A percentile compares a stretch with the other conserved stretches of the same genome.
Conservation (phyloP, 1,140 invertebrate genomes). For the Leguminivora glycinivorella region DNA sequence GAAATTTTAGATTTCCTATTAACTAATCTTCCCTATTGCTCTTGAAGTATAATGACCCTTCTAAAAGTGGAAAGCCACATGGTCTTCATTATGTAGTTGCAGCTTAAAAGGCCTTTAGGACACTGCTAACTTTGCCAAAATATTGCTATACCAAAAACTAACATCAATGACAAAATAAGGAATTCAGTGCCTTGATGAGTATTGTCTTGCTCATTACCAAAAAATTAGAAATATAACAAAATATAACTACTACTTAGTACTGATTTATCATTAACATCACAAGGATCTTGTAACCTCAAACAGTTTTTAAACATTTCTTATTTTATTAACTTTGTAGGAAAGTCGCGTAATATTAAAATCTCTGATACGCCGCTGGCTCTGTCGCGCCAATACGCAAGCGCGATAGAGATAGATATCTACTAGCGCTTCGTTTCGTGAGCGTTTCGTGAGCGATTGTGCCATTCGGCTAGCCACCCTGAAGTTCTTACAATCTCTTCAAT, state of each 20-base stretch:
- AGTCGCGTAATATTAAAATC: too few species aligned
- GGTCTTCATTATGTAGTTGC: not conserved
- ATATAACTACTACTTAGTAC: not conserved
- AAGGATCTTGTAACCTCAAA: not conserved
- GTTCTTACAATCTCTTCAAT: too few species aligned
- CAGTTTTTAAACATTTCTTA: not conserved
- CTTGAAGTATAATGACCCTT: too few species aligned
- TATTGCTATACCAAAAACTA: conserved; percentile 10
- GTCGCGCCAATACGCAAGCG: too few species aligned
- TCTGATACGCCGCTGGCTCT: too few species aligned
- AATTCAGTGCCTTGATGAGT: conserved; percentile 46
- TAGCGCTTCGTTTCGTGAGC: too few species aligned
- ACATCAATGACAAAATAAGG: conserved; percentile 29
- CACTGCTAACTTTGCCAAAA: conserved; percentile 10
- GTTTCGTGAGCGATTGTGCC: too few species aligned
- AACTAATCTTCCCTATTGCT: too few species aligned
- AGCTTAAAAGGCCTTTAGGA: not conserved
- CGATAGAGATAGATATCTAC: too few species aligned
- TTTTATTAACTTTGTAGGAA: too few species aligned
- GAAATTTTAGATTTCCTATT: too few species aligned
- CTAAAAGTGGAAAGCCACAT: conserved; percentile 13
- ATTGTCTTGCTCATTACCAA: not conserved
- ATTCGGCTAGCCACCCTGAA: too few species aligned
- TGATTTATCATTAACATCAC: conserved; percentile 1
- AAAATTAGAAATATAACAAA: not conserved